Evolutionary conservation across 1,140 invertebrate species (phyloP).

Genomic region (Zaprionus ghesquierei): DNA sequence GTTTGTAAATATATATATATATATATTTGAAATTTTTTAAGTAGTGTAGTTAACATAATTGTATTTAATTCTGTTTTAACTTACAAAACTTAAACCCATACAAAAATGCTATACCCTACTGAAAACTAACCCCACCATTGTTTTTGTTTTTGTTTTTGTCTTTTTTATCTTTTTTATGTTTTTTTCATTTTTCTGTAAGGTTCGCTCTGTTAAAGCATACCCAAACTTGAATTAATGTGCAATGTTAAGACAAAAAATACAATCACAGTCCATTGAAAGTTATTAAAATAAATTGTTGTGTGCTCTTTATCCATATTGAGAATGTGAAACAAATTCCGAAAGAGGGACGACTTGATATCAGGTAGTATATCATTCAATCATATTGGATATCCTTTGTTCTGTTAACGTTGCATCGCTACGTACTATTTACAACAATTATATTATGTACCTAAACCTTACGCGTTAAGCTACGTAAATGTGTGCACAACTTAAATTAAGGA

Average conservation of each 20-base stretch:
- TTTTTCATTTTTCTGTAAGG: background rate
- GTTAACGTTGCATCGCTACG: slow-evolving; percentile 31
- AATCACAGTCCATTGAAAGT: slow-evolving; percentile 81
- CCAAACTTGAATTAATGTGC: slow-evolving; percentile 51
- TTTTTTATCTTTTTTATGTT: slow-evolving; percentile 25
- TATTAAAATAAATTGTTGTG: slow-evolving; percentile 71
- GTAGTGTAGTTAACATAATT: slow-evolving; percentile 64
- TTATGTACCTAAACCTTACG: slow-evolving; percentile 76
- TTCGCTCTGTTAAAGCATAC: slow-evolving; percentile 19
- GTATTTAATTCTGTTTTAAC: slow-evolving; percentile 76
- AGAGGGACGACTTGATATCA: slow-evolving; percentile 32
- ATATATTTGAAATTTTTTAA: slow-evolving; percentile 17
- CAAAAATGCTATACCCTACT: slow-evolving; percentile 77
- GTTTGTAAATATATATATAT: slow-evolving; percentile 21
- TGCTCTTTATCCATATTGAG: slow-evolving; percentile 52
- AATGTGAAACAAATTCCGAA: slow-evolving; percentile 35
- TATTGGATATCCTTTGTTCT: slow-evolving; percentile 25
- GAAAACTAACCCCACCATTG: slow-evolving; percentile 75
- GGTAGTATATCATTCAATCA: background rate
- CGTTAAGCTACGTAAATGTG: slow-evolving; percentile 63
- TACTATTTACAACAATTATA: slow-evolving; percentile 74
- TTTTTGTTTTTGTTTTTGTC: slow-evolving; percentile 28
- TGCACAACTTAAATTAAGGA: slow-evolving; percentile 59
- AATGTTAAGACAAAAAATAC: slow-evolving; percentile 64
- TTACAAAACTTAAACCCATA: slow-evolving; percentile 80